Evolutionary conservation across 2,797 vertebrate species (phyloP).

Genomic region (Dendrocincla fuliginosa): DNA sequence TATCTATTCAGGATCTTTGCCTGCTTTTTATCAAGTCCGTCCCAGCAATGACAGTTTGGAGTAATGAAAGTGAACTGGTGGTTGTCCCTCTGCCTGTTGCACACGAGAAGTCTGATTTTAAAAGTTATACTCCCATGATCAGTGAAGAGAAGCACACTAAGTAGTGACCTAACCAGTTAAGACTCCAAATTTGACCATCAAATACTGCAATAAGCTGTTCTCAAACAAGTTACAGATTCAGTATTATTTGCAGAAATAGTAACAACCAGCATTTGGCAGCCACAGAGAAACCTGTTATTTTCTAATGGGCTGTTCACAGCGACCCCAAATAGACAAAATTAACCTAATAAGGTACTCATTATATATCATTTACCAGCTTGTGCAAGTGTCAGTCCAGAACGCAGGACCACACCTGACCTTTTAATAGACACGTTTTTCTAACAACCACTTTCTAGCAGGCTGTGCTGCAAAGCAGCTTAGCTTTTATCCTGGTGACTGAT

Average conservation of each 20-base stretch:
- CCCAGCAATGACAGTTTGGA: neutral
- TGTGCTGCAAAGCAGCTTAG: neutral
- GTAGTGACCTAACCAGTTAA: neutral
- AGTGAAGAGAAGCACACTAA: neutral
- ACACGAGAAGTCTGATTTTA: neutral
- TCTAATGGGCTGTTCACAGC: neutral
- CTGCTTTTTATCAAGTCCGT: too few species aligned
- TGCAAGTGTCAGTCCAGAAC: neutral
- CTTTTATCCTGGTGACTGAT: neutral
- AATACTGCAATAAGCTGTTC: neutral
- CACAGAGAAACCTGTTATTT: conserved; percentile 12
- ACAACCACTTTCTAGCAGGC: neutral
- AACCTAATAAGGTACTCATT: conserved; percentile 2
- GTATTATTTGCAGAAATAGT: neutral
- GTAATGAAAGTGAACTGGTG: neutral
- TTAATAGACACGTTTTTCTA: neutral
- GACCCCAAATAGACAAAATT: neutral
- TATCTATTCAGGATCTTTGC: too few species aligned
- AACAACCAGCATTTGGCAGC: neutral
- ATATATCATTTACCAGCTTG: neutral
- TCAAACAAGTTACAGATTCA: neutral
- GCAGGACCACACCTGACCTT: conserved; percentile 1
- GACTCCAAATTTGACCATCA: neutral
- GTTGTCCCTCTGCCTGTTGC: neutral
- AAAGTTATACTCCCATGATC: neutral